A percentile compares a stretch with the other conserved stretches of the same genome.
These are phyloP conservation scores for Thymallus thymallus DNA, from an alignment of 2,113 vertebrate species.

Conservation along the genomic window DNA sequence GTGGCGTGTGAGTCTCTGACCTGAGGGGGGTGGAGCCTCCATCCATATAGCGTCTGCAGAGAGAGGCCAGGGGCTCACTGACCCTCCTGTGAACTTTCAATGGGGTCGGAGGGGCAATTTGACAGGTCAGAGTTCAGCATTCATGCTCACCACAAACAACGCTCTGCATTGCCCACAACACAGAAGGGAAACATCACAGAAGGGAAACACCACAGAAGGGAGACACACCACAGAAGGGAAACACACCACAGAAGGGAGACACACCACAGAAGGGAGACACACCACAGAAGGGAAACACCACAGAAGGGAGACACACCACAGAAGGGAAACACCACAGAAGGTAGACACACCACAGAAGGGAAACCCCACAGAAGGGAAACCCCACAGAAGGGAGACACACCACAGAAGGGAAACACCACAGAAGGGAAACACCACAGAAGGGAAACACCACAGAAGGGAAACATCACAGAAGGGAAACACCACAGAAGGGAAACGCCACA, in stretches of 20 bases:
- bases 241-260: no score
- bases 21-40: constrained; percentile 56
- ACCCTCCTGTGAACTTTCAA: constrained; percentile 90
- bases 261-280: constrained; percentile 66
- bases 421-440: no score
- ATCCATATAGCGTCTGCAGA: constrained; percentile 65
- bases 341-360: constrained; percentile 69
- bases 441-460: constrained; percentile 70
- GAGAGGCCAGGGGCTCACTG: constrained; percentile 71
- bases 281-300: constrained; percentile 67
- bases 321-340: constrained; percentile 62
- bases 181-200: constrained; percentile 60
- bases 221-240: constrained; percentile 67
- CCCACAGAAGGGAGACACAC: no score
- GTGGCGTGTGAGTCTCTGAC: constrained; percentile 6
- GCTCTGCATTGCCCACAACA: constrained; percentile 78
- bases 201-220: constrained; percentile 65
- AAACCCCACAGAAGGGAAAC: no score
- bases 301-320: no score
- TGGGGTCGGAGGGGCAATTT: constrained; percentile 82
- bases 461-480: no score
- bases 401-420: constrained; percentile 68
- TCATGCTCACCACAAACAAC: constrained; percentile 89
- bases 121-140: constrained; percentile 85
- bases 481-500: constrained; percentile 69